Base-by-base conservation (phyloP, 2,888 invertebrate genomes). In the Lasioglossum morio region DNA sequence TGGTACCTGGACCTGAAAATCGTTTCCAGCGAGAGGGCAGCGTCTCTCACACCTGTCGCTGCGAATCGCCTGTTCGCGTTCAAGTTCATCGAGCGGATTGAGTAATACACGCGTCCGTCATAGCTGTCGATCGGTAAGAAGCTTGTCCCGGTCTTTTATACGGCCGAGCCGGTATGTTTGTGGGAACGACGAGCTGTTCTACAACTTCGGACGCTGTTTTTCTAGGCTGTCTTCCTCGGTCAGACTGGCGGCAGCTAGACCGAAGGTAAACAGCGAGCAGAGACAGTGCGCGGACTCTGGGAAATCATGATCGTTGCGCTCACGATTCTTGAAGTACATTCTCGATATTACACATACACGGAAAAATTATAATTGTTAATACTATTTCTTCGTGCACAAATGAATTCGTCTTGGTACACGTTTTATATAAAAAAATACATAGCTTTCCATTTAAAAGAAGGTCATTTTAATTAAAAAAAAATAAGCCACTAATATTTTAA, bases 121-220 rank as follows among this genome's bases (percentile, higher is more conserved):
- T 53, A 34, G 73, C 53, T 74, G 53, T 48, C 73, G 73, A 74
- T 74, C 73, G 46, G 73, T 53, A 57, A 75, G n/a, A 75, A 69
- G 69, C 69, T 69, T 69, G 69, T 69, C 37, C 37, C 37, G 37
- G 8, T 69, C 37, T 69, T 69, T 69, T 69, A 37, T 69, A 37
- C 19, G 19, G 34, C 10, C 19, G 66, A 34, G 69, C 69, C 34
- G 69, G 69, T 23, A 34, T 37, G 69, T 69, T 69, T 37, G 69
- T 37, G 69, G 69, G 69, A 69, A 69, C 69, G 69, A 37, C 69
- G 69, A 60, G 69, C 74, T 82, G 74, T 76, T 74, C 82, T 57
- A 70, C 81, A 77, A 57, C 77, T 30, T 53, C 53, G 30, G 30
- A 66, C 66, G 66, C 37, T 69, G 69, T 69, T 69, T 69, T 69